phyloP scores from a whole-genome alignment of 2,797 vertebrate species.

The Eurystomus glaucurus region DNA sequence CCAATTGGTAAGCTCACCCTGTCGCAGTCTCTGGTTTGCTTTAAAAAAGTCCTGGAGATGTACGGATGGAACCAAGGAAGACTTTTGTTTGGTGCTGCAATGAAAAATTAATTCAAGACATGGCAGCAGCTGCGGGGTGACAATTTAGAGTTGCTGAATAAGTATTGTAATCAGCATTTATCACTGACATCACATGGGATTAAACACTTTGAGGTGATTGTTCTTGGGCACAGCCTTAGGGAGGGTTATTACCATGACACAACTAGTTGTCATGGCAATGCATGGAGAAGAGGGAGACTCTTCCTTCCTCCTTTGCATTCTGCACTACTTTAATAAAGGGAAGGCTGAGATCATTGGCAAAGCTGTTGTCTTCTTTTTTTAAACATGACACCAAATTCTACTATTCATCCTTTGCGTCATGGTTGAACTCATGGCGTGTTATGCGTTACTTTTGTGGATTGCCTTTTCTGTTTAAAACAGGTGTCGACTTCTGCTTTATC shows the following conservation, averaged over 20 bases:
- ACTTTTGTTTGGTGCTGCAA: slow-evolving; percentile 34
- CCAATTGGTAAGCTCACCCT: neutral
- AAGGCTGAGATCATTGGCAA: slow-evolving; percentile 5
- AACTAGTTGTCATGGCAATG: slow-evolving; percentile 76
- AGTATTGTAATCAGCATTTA: slow-evolving; percentile 65
- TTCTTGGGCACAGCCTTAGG: slow-evolving; percentile 56
- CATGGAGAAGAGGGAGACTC: slow-evolving; percentile 53
- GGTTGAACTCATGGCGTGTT: rapidly evolving
- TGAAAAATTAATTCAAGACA: slow-evolving; percentile 60
- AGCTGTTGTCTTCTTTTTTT: neutral
- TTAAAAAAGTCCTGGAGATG: neutral
- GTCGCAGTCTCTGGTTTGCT: neutral
- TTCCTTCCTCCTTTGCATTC: slow-evolving; percentile 71
- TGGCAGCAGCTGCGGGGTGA: slow-evolving; percentile 64
- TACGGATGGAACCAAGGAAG: neutral
- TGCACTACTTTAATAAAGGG: neutral
- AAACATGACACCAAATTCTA: neutral
- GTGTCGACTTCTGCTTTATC: neutral
- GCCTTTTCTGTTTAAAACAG: neutral
- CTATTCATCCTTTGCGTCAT: rapidly evolving
- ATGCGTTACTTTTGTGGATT: rapidly evolving
- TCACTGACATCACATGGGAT: slow-evolving; percentile 64
- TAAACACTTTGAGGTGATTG: slow-evolving; percentile 73
- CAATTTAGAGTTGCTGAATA: slow-evolving; percentile 63
- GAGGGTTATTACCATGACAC: slow-evolving; percentile 71